Percentiles rank a stretch among this genome's conserved stretches.
phyloP scores from a whole-genome alignment of 2,113 vertebrate genomes.

The Numenius arquata region DNA sequence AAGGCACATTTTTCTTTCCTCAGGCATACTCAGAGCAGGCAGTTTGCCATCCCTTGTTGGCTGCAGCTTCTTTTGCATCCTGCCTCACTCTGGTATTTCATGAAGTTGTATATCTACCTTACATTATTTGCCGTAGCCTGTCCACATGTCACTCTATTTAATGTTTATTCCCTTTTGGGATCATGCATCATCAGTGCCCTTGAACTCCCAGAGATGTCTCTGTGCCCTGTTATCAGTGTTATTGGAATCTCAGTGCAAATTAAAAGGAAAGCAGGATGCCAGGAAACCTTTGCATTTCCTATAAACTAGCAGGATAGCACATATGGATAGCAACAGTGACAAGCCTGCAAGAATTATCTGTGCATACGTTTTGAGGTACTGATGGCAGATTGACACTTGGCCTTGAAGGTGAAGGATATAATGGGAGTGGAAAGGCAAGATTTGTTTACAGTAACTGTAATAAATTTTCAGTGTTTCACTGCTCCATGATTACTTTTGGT shows the following conservation, averaged over 20 bases:
- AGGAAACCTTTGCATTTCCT: neutral
- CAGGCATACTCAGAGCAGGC: neutral
- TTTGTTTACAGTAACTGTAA: neutral
- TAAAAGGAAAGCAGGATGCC: neutral
- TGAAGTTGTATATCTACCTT: neutral
- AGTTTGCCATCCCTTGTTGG: neutral
- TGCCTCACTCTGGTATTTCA: neutral
- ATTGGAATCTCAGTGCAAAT: neutral
- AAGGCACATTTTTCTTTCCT: slow-evolving; percentile 10
- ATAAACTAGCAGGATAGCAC: neutral
- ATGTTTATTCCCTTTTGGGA: neutral
- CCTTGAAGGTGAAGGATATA: neutral
- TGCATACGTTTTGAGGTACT: neutral
- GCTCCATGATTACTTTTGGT: neutral
- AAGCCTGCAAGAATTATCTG: neutral
- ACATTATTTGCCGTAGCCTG: neutral
- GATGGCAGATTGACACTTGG: neutral
- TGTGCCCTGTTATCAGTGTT: neutral
- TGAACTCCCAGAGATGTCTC: neutral
- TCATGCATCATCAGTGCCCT: neutral
- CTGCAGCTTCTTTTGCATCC: neutral
- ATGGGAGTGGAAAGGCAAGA: neutral
- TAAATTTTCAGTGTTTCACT: neutral
- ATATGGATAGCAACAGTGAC: neutral
- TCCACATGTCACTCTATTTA: neutral